Base-by-base conservation (phyloP, 2,797 vertebrate genomes). In the Micrastur ruficollis region DNA sequence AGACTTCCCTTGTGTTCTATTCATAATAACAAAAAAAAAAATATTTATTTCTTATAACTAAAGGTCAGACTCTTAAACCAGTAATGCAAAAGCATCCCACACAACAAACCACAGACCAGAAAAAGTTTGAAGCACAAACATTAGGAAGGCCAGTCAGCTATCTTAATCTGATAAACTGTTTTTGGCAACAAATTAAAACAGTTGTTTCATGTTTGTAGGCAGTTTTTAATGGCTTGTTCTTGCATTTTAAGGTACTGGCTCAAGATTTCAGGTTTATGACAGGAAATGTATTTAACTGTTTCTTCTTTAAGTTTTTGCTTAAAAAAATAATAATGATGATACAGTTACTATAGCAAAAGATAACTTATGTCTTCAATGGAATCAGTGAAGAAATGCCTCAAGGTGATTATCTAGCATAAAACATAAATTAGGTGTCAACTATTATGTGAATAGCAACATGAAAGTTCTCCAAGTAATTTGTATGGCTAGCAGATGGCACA, bases 121-220 rank as follows among this genome's bases (percentile, higher is more conserved):
- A 87, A 73, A 80, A 34, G 27, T 52, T 32, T 44, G 59, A 79
- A 83, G 61, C 53, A 78, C 56, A 85, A 85, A 66, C 40, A 73
- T 29, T 6, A 74, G 17, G 23, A 90, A 84, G 78, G 42, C 15
- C 56, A 80, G 19, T 65, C 52, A 90, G 26, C 34, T 79, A 71
- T 72, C 81, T 85, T 74, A 14, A 92, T 89, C 88, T 92, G 86
- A 94, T 92, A 87, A 94, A 87, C 52, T 49, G 21, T 0, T 61
- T 82, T 89, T 92, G 88, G 90, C 65, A 91, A 55, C 16, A 80
- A 81, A 84, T 84, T 78, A 32, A 82, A 91, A 61, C 81, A 94
- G 63, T 87, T 86, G 31, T 86, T 93, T 92, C 71, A 14, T 92
- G 63, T 90, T 85, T 76, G 63, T 40, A 63, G 59, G 27, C 44